Percentiles rank a stretch among this genome's conserved stretches.
These are phyloP conservation scores for Patella depressa DNA, from an alignment of 2,888 invertebrate species.

Conservation along the genomic window DNA sequence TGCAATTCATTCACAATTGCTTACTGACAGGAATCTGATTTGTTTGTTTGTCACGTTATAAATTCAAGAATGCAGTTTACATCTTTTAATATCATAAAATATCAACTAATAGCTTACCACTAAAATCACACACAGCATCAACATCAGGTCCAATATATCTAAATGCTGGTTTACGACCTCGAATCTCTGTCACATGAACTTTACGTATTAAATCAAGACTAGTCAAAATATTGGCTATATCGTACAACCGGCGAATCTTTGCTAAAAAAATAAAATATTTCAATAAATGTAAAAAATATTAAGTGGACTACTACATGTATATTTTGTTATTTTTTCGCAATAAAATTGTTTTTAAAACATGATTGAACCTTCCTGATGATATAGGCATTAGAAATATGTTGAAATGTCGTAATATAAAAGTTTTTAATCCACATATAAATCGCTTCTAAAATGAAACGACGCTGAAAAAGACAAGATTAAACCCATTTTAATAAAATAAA, in stretches of 20 bases:
- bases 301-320: too few species aligned
- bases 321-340: too few species aligned
- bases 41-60: neutral
- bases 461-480: neutral
- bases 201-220: constrained; percentile 82
- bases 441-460: neutral
- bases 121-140: constrained; percentile 48
- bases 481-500: neutral
- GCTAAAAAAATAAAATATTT: constrained; percentile 73
- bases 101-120: constrained; percentile 36
- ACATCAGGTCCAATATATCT: constrained; percentile 76
- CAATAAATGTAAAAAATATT: too few species aligned
- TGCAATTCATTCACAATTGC: too few species aligned
- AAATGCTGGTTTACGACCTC: constrained; percentile 79
- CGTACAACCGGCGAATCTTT: constrained; percentile 82
- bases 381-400: too few species aligned
- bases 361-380: too few species aligned
- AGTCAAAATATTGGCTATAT: constrained; percentile 84
- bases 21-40: too few species aligned
- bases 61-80: neutral
- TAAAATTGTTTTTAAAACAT: too few species aligned
- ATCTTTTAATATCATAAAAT: too few species aligned
- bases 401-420: too few species aligned
- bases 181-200: constrained; percentile 76
- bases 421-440: neutral